phyloP scores from a whole-genome alignment of 2,113 vertebrate genomes.

The Gorsachius goisagi region DNA sequence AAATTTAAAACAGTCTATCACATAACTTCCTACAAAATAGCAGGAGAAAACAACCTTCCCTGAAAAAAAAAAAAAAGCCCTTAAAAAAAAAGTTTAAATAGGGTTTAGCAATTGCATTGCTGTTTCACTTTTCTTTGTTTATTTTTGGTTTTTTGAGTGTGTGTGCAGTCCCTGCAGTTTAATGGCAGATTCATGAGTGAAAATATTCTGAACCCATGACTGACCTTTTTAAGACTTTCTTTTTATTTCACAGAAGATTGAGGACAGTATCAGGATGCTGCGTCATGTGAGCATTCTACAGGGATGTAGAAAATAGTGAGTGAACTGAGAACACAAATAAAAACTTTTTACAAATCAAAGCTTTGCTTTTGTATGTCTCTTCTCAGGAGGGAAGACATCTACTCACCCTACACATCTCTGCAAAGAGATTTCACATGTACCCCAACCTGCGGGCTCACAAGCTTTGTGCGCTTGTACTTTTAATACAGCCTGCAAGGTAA shows the following conservation, averaged over 20 bases:
- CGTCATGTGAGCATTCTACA: neutral
- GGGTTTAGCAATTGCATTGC: neutral
- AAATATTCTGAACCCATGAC: neutral
- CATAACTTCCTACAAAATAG: neutral
- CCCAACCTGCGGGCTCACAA: neutral
- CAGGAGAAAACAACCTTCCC: neutral
- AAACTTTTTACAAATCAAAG: neutral
- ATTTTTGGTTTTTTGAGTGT: neutral
- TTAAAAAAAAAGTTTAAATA: neutral
- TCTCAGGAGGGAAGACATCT: neutral
- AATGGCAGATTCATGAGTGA: neutral
- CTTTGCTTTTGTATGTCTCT: neutral
- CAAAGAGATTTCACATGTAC: neutral
- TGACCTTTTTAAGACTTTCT: neutral
- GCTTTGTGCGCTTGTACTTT: neutral
- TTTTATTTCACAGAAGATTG: neutral
- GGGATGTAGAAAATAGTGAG: neutral
- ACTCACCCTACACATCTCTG: neutral
- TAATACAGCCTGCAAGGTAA: neutral
- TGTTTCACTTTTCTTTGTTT: neutral
- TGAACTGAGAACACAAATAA: neutral
- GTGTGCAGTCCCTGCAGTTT: neutral
- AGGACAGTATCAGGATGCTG: neutral
- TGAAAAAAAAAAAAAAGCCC: neutral
- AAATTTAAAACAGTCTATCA: neutral